Evolutionary conservation across 2,113 vertebrate genomes (phyloP), one percentile per base, ranked within the genome.

Genomic region (Gobio gobio): DNA sequence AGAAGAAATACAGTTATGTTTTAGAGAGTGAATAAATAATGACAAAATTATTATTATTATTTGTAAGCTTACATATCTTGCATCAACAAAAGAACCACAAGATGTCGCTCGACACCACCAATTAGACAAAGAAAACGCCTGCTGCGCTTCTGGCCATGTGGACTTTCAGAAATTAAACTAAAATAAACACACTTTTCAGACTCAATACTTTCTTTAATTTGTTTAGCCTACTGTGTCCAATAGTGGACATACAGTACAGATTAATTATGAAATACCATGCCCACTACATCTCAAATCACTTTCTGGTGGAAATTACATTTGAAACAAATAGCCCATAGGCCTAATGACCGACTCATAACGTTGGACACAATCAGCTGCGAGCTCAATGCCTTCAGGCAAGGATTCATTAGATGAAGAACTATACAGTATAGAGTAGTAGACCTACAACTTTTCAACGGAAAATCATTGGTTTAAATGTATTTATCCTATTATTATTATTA

Each of bases 51-150:
- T 18, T 4, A 3, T 54, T 18, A 3, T 54, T 18, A 16, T 16
- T 54, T 18, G 1, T 51, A 16, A 51, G 14, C 14, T 16, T 29
- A 63, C 64, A 85, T 22, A 10, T 0, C 7, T 66, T 70, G 49
- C 3, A 58, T 49, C 64, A 85, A 47, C n/a, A n/a, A 56, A 5
- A 14, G 4, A 45, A 5, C 79, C 86, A 78, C 54, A 9, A 70
- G 86, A 58, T 77, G 86, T 78, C 83, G 79, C 83, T 83, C 26
- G 16, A 87, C 33, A 20, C 20, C 54, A 29, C 29, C 20, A n/a
- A 1, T 20, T 49, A 4, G 36, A 24, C 24, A 36, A 43, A 29
- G 20, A 13, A 72, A 40, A n/a, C 36, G 12, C 13, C 3, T 22
- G 18, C 3, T 56, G 54, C 7, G 20, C 18, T 22, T 56, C 51